These are phyloP conservation scores for Mesochorus sp. DNA, from an alignment of 2,888 invertebrate genomes.

Conservation along the genomic window DNA sequence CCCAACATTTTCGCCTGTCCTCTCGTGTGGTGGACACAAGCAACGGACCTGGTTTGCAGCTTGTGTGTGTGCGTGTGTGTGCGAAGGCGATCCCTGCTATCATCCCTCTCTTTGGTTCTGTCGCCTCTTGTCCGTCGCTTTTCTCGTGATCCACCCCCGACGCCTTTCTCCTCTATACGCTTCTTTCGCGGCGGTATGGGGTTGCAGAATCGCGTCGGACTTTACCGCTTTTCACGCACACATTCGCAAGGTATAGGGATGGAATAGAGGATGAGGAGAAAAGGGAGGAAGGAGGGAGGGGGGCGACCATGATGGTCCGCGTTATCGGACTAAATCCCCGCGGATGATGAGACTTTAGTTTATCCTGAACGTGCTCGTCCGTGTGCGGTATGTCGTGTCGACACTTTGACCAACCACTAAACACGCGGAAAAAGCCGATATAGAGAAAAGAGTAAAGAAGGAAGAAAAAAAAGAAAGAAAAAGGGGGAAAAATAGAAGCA, in stretches of 20 bases:
- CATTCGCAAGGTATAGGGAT: neutral
- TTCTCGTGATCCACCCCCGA: slow-evolving; percentile 54
- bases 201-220: slow-evolving; percentile 31
- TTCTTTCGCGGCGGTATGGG: neutral
- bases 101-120: slow-evolving; percentile 39
- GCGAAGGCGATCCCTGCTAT: slow-evolving; percentile 31
- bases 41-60: too few relatives aligned
- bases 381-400: neutral
- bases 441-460: neutral
- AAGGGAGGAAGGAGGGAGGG: slow-evolving; percentile 15
- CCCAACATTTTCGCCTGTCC: slow-evolving; percentile 64
- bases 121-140: slow-evolving; percentile 47
- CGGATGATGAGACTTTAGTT: slow-evolving; percentile 82
- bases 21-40: slow-evolving; percentile 27
- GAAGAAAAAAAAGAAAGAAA: slow-evolving; percentile 23
- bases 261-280: slow-evolving; percentile 13
- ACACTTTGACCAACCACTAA: slow-evolving; percentile 7
- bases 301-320: slow-evolving; percentile 70
- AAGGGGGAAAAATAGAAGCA: neutral
- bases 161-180: slow-evolving; percentile 20
- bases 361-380: slow-evolving; percentile 75
- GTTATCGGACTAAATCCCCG: slow-evolving; percentile 81
- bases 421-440: neutral
- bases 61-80: slow-evolving; percentile 9
- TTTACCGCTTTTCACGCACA: slow-evolving; percentile 42